These are phyloP conservation scores for Candidula unifasciata DNA, from an alignment of 2,888 invertebrate species.

Conservation along the genomic window DNA sequence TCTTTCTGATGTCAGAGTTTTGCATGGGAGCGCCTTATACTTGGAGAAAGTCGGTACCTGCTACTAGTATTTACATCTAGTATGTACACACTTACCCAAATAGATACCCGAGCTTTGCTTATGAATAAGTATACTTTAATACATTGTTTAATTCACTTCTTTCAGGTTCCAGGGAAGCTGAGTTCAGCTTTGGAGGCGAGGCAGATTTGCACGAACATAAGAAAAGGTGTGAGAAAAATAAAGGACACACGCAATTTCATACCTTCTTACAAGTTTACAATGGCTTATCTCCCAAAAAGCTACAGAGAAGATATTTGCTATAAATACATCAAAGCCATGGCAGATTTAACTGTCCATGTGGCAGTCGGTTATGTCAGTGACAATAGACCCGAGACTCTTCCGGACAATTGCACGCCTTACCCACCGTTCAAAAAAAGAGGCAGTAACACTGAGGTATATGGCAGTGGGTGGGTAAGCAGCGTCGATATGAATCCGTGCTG, in stretches of 20 bases:
- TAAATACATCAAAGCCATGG: not conserved
- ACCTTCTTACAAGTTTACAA: not conserved
- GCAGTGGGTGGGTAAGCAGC: not conserved
- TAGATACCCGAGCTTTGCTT: no score
- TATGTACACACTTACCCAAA: no score
- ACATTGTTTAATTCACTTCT: no score
- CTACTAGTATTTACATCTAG: no score
- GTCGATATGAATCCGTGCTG: not conserved
- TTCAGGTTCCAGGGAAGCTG: not conserved
- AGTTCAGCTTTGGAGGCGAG: conserved; percentile 29
- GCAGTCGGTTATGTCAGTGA: not conserved
- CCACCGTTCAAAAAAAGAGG: not conserved
- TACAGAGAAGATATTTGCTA: no score
- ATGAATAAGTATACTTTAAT: no score
- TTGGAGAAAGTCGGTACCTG: no score
- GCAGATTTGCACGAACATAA: conserved; percentile 5
- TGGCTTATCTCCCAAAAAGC: not conserved
- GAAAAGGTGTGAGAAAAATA: conserved; percentile 22
- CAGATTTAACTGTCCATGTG: not conserved
- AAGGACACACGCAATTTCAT: not conserved
- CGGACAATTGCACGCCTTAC: not conserved
- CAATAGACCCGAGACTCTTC: not conserved
- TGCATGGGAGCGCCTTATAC: no score
- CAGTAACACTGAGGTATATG: not conserved
- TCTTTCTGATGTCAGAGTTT: no score